Evolutionary conservation across 2,797 vertebrate genomes (phyloP), one percentile per base, ranked within the genome.

Genomic region (Pangasius krempfi): DNA sequence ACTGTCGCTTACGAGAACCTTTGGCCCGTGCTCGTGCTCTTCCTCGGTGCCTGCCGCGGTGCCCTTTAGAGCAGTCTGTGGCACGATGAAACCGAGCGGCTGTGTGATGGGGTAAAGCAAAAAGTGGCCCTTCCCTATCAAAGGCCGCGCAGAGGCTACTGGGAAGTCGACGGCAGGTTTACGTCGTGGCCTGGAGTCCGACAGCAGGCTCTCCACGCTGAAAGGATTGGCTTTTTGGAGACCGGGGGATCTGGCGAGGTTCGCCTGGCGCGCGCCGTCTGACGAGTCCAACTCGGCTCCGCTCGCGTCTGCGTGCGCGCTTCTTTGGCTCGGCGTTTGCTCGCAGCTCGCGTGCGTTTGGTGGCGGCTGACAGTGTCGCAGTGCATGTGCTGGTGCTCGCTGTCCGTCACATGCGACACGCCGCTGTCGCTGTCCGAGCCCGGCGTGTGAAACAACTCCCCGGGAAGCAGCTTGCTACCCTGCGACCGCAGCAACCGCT

Each of bases 371-470:
- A 88, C 93, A 62, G 92, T 68, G 58, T 96, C 95, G 89, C 84
- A 95, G 86, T 92, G 92, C 79, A 89, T 89, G 73, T 86, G 88
- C 86, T 81, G 92, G 92, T 97, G 96, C 87, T 98, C 97, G 81
- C 92, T 95, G 95, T 98, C 97, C 90, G 96, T 96, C 80, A 95
- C 93, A 76, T 97, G 96, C 7, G 97, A 97, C 91, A 97, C 95
- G 52, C 98, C 97, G 92, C 98, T 98, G 95, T 99, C 98, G 93
- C 98, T 99, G 95, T 99, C 98, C 40, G 98, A 98, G 84, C 98
- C 98, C 91, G 98, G 98, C 9, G 98, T 98, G 95, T 98, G 97
- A 89, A 98, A 96, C 90, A 98, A 97, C 93, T 99, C 97, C 90
- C 97, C 96, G 16, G 96, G 94, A 84, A 95, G 86, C 56, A 96